Conservation (phyloP, 2,797 vertebrate genomes). For the Tolypeutes matacus region DNA sequence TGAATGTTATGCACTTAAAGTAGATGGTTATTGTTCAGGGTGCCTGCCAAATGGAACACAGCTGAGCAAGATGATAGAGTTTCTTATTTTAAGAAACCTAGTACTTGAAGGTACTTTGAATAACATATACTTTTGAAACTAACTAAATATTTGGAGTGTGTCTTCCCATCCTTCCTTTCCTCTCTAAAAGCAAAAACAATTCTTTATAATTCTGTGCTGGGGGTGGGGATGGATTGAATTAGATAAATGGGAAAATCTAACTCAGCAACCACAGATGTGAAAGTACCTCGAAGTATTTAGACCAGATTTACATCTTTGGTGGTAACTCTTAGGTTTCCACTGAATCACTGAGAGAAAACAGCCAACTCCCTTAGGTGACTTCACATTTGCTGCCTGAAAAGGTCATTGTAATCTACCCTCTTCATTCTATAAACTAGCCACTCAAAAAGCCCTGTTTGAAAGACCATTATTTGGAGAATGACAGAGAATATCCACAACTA, state of each 20-base stretch:
- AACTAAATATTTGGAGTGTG: conserved; percentile 80
- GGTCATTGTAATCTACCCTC: conserved; percentile 53
- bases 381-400: conserved; percentile 64
- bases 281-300: conserved; percentile 52
- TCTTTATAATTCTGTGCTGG: conserved; percentile 54
- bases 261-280: conserved; percentile 61
- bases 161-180: conserved; percentile 75
- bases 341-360: conserved; percentile 75
- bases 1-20: conserved; percentile 44
- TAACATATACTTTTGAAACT: conserved; percentile 79
- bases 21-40: background rate
- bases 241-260: conserved; percentile 68
- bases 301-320: conserved; percentile 69
- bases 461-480: background rate
- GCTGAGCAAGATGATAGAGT: conserved; percentile 62
- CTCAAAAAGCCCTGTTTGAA: conserved; percentile 1
- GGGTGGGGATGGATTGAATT: background rate
- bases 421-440: conserved; percentile 12
- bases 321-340: conserved; percentile 70
- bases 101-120: conserved; percentile 80
- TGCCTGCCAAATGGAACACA: conserved; percentile 65
- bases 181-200: conserved; percentile 76
- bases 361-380: conserved; percentile 14
- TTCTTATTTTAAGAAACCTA: conserved; percentile 82
- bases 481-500: background rate